Evolutionary conservation across 2,888 invertebrate genomes (phyloP), one percentile per base, ranked within the genome.

Genomic region (Melipona beecheii): DNA sequence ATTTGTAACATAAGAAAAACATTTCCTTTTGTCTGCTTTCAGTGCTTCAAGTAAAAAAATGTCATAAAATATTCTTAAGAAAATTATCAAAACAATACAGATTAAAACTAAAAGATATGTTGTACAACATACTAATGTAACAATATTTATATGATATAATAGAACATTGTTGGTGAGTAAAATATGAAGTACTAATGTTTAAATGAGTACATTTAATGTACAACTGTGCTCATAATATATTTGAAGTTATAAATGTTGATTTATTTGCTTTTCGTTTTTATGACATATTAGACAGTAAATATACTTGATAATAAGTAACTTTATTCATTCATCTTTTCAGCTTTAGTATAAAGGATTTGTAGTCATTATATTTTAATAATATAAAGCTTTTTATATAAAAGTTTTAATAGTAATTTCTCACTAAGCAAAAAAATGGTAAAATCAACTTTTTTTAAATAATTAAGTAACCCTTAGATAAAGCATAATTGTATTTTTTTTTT

Each of bases 201-300:
- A 24, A 52, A 65, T 27, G 62, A 82, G 52, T 72, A 65, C 50
- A 72, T 43, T 70, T 65, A 66, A 6, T 52, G 19, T 31, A 62
- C 65, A 64, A 58, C 60, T 76, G 50, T 68, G 72, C 27, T 83
- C 69, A 64, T 50, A 68, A 81, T 72, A 65, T 77, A 60, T 75
- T 73, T 31, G 58, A 89, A 88, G 90, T 93, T 93, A 92, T 90
- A 90, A 93, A 93, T 93, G 92, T 93, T 93, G 93, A 89, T 93
- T 93, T 92, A 87, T 87, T 87, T 86, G 89, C 82, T 90, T 89
- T 84, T 85, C 85, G 88, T 83, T 90, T 76, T 86, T 90, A 89
- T 87, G 75, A 85, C 84, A 86, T 71, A 79, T 83, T 87, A 87
- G 64, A 83, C 75, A 81, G 62, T 87, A 77, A 81, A 76, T 81